Evolutionary conservation across 2,888 invertebrate genomes (phyloP), one percentile per base, ranked within the genome.

Genomic region (Pyrrhia umbra): DNA sequence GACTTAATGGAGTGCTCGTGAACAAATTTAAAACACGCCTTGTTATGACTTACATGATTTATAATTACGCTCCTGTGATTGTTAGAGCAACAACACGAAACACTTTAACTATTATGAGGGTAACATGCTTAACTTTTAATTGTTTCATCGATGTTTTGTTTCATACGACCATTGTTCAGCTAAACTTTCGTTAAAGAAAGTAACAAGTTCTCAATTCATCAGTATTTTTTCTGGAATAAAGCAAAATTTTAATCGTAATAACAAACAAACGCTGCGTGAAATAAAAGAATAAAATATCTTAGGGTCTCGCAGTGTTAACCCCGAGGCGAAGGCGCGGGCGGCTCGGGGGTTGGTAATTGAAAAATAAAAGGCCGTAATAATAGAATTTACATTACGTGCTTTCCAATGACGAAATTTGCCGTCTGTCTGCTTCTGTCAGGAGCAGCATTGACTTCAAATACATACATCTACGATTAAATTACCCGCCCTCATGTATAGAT

Each of bases 281-380:
- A 80, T 81, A 81, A 77, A 84, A 81, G 70, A 80, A 81, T 79
- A 71, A 82, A 88, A 88, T 85, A 86, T 86, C 75, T 81, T 80
- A 80, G 86, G 77, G 87, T 84, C 86, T 88, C 75, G 84, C 84
- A 82, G 89, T 91, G 88, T 89, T 88, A 90, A 88, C 92, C 94
- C 93, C 88, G 88, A 89, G 93, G 92, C 93, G 87, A 85, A 84
- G 43, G 49, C 65, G 71, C 72, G 59, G 80, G 84, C 81, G 88
- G 86, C 85, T 87, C 82, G 86, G 90, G 90, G 89, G 86, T 78
- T 87, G 89, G 95, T 94, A 95, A 95, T 95, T 95, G 95, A 93
- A 94, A 95, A 95, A 94, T 95, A 95, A 94, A 94, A 94, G 93
- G 88, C 92, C 91, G 92, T 92, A 92, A 94, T 95, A 94, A 95